Evolutionary conservation across 2,888 invertebrate genomes (phyloP), one percentile per base, ranked within the genome.

Genomic region (Venusia cambrica): DNA sequence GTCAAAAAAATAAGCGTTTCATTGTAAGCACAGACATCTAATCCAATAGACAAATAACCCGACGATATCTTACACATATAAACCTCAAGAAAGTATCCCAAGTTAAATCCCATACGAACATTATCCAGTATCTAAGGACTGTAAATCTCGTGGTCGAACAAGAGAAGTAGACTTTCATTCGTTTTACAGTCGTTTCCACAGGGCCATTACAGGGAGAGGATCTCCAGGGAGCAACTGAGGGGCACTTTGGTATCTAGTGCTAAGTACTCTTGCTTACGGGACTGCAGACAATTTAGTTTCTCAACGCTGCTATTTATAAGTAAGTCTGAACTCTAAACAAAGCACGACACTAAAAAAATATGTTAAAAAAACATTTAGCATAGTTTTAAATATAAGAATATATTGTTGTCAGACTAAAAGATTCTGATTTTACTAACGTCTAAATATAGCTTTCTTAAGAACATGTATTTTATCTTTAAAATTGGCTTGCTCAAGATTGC

Each of bases 141-240:
- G 63, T 81, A 80, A 84, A 81, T 83, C 75, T 77, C 66, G 60
- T 61, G 62, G 69, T 57, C 62, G 68, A 58, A 53, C 63, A n/a
- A n/a, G n/a, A n/a, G n/a, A n/a, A n/a, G n/a, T 65, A 68, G 64
- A 69, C 63, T 69, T 71, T 62, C 62, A 49, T 67, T 73, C 68
- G 71, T 76, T 80, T 73, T 72, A 61, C 60, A 67, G 64, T 62
- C 66, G 70, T 70, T 72, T 73, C 68, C 70, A 62, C 73, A 63
- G 62, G 67, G 61, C 74, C 74, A 73, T 78, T 79, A 80, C 61
- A 47, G 65, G n/a, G n/a, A n/a, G n/a, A n/a, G n/a, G n/a, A 57
- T 63, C 81, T 71, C 81, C 18, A 40, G 73, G 69, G 80, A 44
- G 63, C 56, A 48, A 47, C 54, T 54, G 54, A 56, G 57, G 68